These are phyloP conservation scores for Chionis minor DNA, from an alignment of 2,113 vertebrate genomes.

Conservation along the genomic window DNA sequence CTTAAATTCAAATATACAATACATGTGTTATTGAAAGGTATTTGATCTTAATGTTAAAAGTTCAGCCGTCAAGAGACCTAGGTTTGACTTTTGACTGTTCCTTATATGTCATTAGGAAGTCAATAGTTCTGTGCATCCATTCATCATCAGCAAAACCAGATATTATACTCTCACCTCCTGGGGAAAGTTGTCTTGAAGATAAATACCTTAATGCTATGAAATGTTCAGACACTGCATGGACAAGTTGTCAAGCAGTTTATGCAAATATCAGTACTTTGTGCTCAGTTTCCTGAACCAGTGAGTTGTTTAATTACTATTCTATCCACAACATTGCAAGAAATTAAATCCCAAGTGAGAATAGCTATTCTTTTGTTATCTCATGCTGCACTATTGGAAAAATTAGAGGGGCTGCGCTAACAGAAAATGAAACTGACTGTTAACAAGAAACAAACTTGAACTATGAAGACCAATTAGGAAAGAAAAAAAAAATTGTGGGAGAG, in stretches of 20 bases:
- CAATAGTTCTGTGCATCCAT: background rate
- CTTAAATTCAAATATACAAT: background rate
- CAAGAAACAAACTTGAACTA: background rate
- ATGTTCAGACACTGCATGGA: background rate
- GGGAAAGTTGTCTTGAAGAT: background rate
- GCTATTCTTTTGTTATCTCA: background rate
- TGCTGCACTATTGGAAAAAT: background rate
- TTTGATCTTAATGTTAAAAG: background rate
- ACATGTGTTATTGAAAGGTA: background rate
- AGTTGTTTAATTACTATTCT: background rate
- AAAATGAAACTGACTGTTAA: background rate
- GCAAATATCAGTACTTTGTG: background rate
- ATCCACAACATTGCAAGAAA: background rate
- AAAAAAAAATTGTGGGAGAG: background rate
- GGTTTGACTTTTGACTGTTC: background rate
- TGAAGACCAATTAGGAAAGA: background rate
- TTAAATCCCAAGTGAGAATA: background rate
- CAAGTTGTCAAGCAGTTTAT: background rate
- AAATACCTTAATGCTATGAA: background rate
- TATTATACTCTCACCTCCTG: background rate
- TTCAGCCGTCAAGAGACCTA: background rate
- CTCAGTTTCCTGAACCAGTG: background rate
- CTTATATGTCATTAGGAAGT: background rate
- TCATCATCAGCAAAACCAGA: background rate
- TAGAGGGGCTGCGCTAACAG: background rate